Conservation (phyloP, 2,113 vertebrate genomes). For the Menura novaehollandiae region DNA sequence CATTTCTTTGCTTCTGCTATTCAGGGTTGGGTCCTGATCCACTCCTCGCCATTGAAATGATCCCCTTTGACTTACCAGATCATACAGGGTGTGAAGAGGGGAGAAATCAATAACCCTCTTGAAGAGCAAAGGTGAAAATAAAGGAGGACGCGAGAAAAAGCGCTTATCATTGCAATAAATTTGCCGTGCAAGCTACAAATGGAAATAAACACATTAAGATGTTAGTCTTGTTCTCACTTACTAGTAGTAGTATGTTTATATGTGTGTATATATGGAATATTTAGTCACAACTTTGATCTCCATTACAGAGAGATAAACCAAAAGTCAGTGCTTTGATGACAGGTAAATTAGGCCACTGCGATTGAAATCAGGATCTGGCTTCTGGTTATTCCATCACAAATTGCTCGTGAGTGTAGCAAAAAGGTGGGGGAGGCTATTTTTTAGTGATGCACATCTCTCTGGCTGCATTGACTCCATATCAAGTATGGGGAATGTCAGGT, state of each 20-base stretch:
- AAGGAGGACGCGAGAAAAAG: not conserved
- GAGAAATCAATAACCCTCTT: not conserved
- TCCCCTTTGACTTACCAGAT: not conserved
- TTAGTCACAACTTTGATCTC: not conserved
- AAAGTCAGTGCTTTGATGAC: not conserved
- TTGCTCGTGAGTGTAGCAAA: not conserved
- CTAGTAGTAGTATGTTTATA: not conserved
- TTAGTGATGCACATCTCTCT: not conserved
- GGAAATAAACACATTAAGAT: not conserved
- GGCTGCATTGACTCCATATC: not conserved
- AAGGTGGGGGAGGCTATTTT: not conserved
- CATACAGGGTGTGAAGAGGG: not conserved
- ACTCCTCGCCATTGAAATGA: not conserved
- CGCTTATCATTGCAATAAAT: not conserved
- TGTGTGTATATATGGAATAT: not conserved
- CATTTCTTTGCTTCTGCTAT: not conserved
- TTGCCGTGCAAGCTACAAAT: not conserved
- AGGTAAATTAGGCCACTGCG: not conserved
- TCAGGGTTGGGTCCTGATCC: not conserved
- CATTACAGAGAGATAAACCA: not conserved
- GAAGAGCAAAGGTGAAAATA: not conserved
- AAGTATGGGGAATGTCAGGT: not conserved
- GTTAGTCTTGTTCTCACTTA: not conserved
- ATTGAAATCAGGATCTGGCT: not conserved
- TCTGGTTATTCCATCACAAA: not conserved